These are phyloP conservation scores for Alloscopus bannaensis DNA, from an alignment of 2,888 invertebrate species.

Conservation along the genomic window DNA sequence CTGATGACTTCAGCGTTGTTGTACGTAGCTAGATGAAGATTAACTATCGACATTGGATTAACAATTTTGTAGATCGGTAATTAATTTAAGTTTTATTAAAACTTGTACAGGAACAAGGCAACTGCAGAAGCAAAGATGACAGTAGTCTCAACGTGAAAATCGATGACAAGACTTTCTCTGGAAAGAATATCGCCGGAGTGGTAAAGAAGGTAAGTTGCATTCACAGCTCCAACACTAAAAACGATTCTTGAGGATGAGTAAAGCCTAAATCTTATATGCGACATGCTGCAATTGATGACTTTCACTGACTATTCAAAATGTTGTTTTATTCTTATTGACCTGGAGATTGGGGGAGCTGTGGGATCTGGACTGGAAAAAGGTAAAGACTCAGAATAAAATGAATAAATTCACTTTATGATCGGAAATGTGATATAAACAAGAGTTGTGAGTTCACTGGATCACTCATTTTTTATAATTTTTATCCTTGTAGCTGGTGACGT, in stretches of 20 bases:
- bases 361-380: constrained; percentile 70
- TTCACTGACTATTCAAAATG: constrained; percentile 15
- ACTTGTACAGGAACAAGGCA: constrained; percentile 78
- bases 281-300: background rate
- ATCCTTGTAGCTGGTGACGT: constrained; percentile 68
- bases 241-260: constrained; percentile 72
- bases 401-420: background rate
- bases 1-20: constrained; percentile 85
- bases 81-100: background rate
- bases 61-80: background rate
- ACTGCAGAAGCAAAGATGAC: constrained; percentile 79
- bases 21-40: constrained; percentile 36
- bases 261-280: constrained; percentile 75
- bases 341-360: constrained; percentile 71
- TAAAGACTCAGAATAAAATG: background rate
- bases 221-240: constrained; percentile 83
- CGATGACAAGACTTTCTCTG: constrained; percentile 85
- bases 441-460: background rate
- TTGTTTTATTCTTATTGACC: constrained; percentile 22
- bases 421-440: background rate
- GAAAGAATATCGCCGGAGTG: constrained; percentile 83
- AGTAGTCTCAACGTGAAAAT: constrained; percentile 83
- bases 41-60: background rate
- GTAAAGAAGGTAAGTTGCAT: constrained; percentile 77
- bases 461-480: background rate